Base-by-base conservation (phyloP, 2,888 invertebrate species). In the Poecilus cupreus region DNA sequence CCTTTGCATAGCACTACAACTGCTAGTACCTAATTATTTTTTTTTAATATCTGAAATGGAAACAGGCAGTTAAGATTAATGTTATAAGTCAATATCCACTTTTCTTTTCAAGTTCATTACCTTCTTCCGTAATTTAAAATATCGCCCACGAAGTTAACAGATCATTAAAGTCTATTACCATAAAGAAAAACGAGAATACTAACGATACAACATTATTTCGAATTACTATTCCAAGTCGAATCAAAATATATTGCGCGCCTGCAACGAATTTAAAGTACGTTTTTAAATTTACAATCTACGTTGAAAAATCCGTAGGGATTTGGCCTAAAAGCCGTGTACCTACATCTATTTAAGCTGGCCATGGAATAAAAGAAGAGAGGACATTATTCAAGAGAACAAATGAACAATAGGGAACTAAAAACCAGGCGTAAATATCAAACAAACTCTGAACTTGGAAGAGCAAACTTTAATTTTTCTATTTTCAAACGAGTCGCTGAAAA, bases 31-130 rank as follows among this genome's bases (percentile, higher is more conserved):
- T n/a, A n/a, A n/a, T n/a, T n/a, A n/a, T n/a, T n/a, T n/a, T n/a
- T n/a, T n/a, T n/a, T n/a, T n/a, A n/a, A n/a, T n/a, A n/a, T n/a
- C n/a, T n/a, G n/a, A n/a, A n/a, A n/a, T n/a, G n/a, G n/a, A n/a
- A n/a, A n/a, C n/a, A n/a, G n/a, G n/a, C n/a, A n/a, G n/a, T 24
- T 60, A 5, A 4, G 64, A 18, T 64, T 37, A 16, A 64, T 64
- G 13, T 13, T 57, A 57, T 64, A 6, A 64, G 37, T 68, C 64
- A 20, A 68, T 37, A 37, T 3, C 37, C 64, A 37, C 64, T 60
- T 60, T 60, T 60, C 60, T 60, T 60, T 24, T 60, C 64, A 37
- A 64, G 64, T 64, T 64, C 64, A 64, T 64, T 64, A 64, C 64
- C 64, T 64, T 64, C 64, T 64, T 64, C 37, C 26, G 26, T 37